phyloP scores from a whole-genome alignment of 2,888 invertebrate species.

The Julus scandinavius region DNA sequence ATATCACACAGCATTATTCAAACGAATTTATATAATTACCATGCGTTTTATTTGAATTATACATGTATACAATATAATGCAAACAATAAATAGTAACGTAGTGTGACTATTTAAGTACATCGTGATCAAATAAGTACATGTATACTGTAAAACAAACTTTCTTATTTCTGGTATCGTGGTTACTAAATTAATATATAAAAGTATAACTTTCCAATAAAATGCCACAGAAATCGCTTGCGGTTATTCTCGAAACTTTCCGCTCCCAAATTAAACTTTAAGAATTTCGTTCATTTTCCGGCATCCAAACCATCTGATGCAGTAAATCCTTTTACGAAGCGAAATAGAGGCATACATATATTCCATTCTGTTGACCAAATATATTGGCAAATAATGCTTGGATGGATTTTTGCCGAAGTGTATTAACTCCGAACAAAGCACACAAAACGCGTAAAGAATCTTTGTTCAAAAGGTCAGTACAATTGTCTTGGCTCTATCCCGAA shows the following conservation, averaged over 20 bases:
- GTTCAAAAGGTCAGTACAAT: slow-evolving; percentile 39
- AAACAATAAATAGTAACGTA: no score
- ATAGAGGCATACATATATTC: slow-evolving; percentile 3
- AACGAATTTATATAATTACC: no score
- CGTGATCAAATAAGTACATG: no score
- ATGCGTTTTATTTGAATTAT: no score
- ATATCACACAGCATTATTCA: no score
- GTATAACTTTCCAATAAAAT: no score
- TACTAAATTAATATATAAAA: no score
- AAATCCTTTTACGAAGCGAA: background rate
- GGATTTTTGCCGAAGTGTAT: slow-evolving; percentile 40
- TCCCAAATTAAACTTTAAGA: slow-evolving; percentile 26
- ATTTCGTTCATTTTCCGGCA: background rate
- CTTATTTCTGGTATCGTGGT: no score
- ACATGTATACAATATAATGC: no score
- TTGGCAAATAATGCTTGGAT: slow-evolving; percentile 42
- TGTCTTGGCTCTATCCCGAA: background rate
- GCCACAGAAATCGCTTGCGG: no score
- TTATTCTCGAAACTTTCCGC: background rate
- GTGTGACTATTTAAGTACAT: no score
- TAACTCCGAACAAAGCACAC: slow-evolving; percentile 32
- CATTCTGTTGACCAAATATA: slow-evolving; percentile 26
- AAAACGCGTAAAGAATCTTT: slow-evolving; percentile 34
- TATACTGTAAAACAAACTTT: no score
- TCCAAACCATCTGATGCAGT: slow-evolving; percentile 6